Evolutionary conservation across 2,113 vertebrate genomes (phyloP), one percentile per base, ranked within the genome.

Genomic region (Galeopterus variegatus): DNA sequence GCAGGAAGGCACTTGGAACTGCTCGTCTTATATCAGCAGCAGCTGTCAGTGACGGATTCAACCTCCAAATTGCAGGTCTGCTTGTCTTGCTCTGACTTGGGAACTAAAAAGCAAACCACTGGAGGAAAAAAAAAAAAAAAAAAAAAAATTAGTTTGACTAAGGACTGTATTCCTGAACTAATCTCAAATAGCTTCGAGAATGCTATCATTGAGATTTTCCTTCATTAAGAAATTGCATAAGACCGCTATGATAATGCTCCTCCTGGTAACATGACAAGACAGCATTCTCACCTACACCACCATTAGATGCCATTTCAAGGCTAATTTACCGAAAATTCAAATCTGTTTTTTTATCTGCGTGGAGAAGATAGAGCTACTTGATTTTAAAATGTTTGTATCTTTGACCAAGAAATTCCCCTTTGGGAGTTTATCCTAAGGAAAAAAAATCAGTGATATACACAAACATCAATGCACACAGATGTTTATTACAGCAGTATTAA

Each of bases 11-110:
- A 96, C 98, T 98, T 98, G 98, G 97, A 97, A 96, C 97, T 19
- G 92, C 98, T 98, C 97, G 95, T 97, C 98, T 98, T 98, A 98
- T 98, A 98, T 99, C 98, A 98, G 98, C 45, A 89, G 98, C 98
- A 98, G 98, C 98, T 99, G 98, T 97, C 98, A 98, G 98, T 99
- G 98, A 99, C 81, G 97, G 91, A 97, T 97, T 98, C 98, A 98
- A 64, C 98, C 97, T 98, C 97, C 98, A 96, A 95, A 96, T 97
- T 89, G 69, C 0, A 0, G 96, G 98, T 97, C 98, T 93, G 79
- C 97, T 98, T 98, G 96, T 98, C 98, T 98, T 96, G 90, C 76
- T 91, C 96, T 97, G 96, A 98, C 98, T 98, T 98, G 97, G 76
- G 33, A 94, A 95, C 60, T 50, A 77, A 90, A 90, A 96, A 82